These are phyloP conservation scores for Ganaspis brasiliensis DNA, from an alignment of 2,888 invertebrate species.

Conservation along the genomic window DNA sequence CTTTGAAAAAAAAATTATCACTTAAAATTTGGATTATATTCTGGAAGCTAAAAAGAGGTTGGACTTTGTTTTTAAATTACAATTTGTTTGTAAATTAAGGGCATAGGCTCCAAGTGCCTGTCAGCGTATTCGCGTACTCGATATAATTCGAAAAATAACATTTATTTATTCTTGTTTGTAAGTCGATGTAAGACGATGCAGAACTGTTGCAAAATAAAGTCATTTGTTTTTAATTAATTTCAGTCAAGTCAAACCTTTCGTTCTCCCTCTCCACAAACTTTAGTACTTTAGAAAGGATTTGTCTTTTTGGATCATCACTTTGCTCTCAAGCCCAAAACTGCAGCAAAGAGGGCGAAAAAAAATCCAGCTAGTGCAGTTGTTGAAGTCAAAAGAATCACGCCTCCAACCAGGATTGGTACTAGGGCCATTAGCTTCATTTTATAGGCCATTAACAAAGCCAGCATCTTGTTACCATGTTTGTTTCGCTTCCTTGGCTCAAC, in stretches of 20 bases:
- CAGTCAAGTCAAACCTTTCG: not conserved
- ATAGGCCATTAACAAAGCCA: slow-evolving; percentile 90
- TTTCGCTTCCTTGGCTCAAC: slow-evolving; percentile 53
- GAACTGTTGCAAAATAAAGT: slow-evolving; percentile 63
- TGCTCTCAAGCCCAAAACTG: slow-evolving; percentile 87
- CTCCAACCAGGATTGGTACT: slow-evolving; percentile 88
- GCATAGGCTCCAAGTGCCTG: slow-evolving; percentile 55
- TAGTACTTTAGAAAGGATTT: slow-evolving; percentile 15
- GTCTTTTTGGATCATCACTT: slow-evolving; percentile 54
- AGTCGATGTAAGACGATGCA: slow-evolving; percentile 59
- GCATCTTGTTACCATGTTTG: slow-evolving; percentile 81
- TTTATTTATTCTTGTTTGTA: slow-evolving; percentile 64
- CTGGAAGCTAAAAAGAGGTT: not conserved
- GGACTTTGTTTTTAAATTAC: slow-evolving; percentile 29
- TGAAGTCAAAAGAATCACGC: slow-evolving; percentile 87
- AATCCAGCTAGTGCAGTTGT: slow-evolving; percentile 92
- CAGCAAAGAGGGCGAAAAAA: slow-evolving; percentile 93
- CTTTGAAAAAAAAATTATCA: not conserved
- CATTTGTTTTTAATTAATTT: slow-evolving; percentile 49
- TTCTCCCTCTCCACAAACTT: slow-evolving; percentile 38
- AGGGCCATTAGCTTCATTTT: slow-evolving; percentile 91
- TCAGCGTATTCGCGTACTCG: slow-evolving; percentile 49
- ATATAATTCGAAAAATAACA: slow-evolving; percentile 56
- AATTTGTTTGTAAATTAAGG: slow-evolving; percentile 2
- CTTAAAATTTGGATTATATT: not conserved